Base-by-base conservation (phyloP, 2,888 invertebrate species). In the Cephus sareptanus region DNA sequence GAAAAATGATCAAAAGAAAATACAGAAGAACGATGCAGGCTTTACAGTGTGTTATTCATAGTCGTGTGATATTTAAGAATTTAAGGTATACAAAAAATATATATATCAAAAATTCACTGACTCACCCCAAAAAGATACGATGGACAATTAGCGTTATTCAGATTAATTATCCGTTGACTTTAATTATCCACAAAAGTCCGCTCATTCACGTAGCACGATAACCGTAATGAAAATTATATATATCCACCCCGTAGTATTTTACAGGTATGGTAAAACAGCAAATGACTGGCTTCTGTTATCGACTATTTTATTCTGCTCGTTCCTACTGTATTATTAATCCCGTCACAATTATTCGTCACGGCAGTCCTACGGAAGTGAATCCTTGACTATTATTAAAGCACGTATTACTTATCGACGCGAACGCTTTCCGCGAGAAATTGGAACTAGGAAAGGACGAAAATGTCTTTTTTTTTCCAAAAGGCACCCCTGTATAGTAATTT, bases 1-100 rank as follows among this genome's bases (percentile, higher is more conserved):
- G 74, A 77, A 77, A 81, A 68, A 30, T 37, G 30, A 40, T 15
- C 13, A 75, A 74, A 75, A 76, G 76, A 31, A 79, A 75, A 73
- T 81, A 79, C 81, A 37, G 37, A 33, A 77, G 69, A 76, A 77
- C 9, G 40, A 11, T 71, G 71, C 33, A 34, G 34, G 12, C n/a
- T 71, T 31, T 71, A 34, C 31, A 56, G 31, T 71, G 71, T 34
- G 9, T 33, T 12, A 71, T 71, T 31, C 9, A 33, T 30, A 31
- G 71, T 71, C 71, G 12, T 34, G 31, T 71, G 34, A 23, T 33
- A 31, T 71, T 56, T 56, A 56, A 2, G 2, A 2, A 56, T 23
- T 56, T 9, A 23, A 23, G 23, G 23, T 23, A 6, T 1, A 56
- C 9, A 56, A 71, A 15, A 71, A 70, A 15, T 1, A 71, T 3